phyloP scores from a whole-genome alignment of 2,797 vertebrate genomes.

The Leptatherina wallacei region DNA sequence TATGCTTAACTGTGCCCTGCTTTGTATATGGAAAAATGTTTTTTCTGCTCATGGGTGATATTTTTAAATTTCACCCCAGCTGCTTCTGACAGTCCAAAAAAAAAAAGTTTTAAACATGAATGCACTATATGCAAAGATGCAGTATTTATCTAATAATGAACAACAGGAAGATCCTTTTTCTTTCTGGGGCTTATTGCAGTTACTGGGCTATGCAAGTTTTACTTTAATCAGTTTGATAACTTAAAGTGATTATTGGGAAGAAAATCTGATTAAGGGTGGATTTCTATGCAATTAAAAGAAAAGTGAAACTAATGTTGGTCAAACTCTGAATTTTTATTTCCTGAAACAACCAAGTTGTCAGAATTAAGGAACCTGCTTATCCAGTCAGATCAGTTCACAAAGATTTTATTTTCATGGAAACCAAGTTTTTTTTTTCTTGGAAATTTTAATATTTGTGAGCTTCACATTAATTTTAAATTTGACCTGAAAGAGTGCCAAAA shows the following conservation, averaged over 20 bases:
- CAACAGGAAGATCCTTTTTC: neutral
- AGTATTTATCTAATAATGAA: slow-evolving; percentile 20
- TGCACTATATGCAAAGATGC: slow-evolving; percentile 41
- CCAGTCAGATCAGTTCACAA: neutral
- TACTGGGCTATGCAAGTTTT: slow-evolving; percentile 43
- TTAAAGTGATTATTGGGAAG: slow-evolving; percentile 1
- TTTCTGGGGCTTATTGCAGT: slow-evolving; percentile 8
- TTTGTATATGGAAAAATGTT: slow-evolving; percentile 19
- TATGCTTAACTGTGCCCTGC: slow-evolving; percentile 18
- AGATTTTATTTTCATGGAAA: too few species aligned
- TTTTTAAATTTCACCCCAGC: slow-evolving; percentile 29
- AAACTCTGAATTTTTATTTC: neutral
- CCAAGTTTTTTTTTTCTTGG: too few species aligned
- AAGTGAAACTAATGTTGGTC: slow-evolving; percentile 15
- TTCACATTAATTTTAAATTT: neutral
- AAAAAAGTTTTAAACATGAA: slow-evolving; percentile 19
- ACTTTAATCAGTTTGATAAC: slow-evolving; percentile 12
- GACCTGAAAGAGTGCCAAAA: neutral
- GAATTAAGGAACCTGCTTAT: neutral
- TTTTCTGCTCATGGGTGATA: slow-evolving; percentile 22
- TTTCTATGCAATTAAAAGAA: slow-evolving; percentile 69
- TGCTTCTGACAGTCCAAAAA: slow-evolving; percentile 34
- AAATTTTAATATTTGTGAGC: too few species aligned
- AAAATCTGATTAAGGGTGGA: slow-evolving; percentile 1
- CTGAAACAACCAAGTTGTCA: neutral